phyloP scores from a whole-genome alignment of 2,797 vertebrate species.

The Apogon talboti region DNA sequence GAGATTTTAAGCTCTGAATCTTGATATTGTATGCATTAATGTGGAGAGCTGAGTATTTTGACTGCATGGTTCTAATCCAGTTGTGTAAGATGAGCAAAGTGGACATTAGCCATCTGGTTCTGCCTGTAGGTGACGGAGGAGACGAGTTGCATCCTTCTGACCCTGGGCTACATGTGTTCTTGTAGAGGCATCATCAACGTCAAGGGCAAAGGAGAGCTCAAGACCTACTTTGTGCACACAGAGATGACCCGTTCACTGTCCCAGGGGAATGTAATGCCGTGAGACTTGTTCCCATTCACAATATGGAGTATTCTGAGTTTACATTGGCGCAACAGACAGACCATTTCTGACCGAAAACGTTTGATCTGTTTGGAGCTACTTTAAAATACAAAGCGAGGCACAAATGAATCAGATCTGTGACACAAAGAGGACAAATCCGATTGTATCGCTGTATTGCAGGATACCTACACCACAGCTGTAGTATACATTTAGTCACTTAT shows the following conservation, averaged over 20 bases:
- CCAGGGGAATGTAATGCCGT: conserved; percentile 92
- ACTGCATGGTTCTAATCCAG: conserved; percentile 22
- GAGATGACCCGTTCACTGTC: conserved; percentile 96
- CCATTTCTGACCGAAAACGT: conserved; percentile 31
- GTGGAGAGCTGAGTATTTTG: conserved; percentile 17
- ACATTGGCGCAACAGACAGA: conserved; percentile 32
- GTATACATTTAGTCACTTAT: conserved; percentile 71
- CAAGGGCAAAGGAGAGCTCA: conserved; percentile 97
- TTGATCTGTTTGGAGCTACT: conserved; percentile 26
- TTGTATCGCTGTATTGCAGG: conserved; percentile 48
- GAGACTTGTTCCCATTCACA: conserved; percentile 59
- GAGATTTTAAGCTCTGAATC: conserved; percentile 6
- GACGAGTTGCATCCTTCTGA: conserved; percentile 89
- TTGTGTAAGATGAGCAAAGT: conserved; percentile 35
- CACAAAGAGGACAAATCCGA: conserved; percentile 20
- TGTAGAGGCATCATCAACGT: conserved; percentile 98
- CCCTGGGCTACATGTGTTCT: conserved; percentile 93
- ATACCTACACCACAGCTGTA: conserved; percentile 60
- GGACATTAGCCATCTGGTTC: conserved; percentile 43
- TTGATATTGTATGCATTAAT: neutral
- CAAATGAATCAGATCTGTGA: conserved; percentile 10
- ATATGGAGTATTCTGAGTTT: conserved; percentile 14
- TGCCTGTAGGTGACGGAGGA: conserved; percentile 93
- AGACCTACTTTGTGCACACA: conserved; percentile 96
- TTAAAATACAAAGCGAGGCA: conserved; percentile 22